phyloP scores from a whole-genome alignment of 2,797 vertebrate genomes.

The Scolopax rusticola region DNA sequence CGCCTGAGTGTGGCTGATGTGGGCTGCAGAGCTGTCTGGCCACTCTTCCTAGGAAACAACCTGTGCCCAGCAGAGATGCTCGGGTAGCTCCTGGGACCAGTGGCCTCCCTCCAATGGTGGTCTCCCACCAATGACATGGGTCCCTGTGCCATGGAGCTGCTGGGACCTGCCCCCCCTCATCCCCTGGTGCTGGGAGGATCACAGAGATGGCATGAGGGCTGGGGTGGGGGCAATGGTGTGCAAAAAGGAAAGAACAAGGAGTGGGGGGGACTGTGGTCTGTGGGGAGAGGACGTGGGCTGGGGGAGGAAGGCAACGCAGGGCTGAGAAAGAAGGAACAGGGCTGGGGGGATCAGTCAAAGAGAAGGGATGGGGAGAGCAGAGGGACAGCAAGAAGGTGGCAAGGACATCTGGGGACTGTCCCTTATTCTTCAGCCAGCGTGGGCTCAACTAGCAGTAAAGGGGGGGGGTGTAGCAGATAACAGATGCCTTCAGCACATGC shows the following conservation, averaged over 20 bases:
- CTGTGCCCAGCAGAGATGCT: neutral
- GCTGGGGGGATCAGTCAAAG: neutral
- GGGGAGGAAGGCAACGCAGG: neutral
- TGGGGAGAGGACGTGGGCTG: rapidly evolving
- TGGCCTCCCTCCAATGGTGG: neutral
- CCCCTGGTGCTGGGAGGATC: neutral
- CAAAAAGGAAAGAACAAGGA: neutral
- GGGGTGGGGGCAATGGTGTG: neutral
- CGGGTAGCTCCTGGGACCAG: neutral
- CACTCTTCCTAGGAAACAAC: neutral
- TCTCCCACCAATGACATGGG: neutral
- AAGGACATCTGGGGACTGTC: neutral
- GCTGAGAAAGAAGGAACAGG: neutral
- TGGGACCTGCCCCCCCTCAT: neutral
- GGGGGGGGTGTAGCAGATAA: neutral
- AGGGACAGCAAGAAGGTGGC: neutral
- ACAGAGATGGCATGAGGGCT: rapidly evolving
- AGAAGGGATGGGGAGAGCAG: neutral
- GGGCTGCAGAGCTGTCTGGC: neutral
- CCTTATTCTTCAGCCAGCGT: neutral
- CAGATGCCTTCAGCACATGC: neutral
- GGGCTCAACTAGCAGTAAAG: neutral
- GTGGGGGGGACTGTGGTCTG: neutral
- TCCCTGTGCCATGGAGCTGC: rapidly evolving
- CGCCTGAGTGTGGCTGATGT: rapidly evolving